These are phyloP conservation scores for Syngnathus floridae DNA, from an alignment of 2,113 vertebrate genomes.

Conservation along the genomic window DNA sequence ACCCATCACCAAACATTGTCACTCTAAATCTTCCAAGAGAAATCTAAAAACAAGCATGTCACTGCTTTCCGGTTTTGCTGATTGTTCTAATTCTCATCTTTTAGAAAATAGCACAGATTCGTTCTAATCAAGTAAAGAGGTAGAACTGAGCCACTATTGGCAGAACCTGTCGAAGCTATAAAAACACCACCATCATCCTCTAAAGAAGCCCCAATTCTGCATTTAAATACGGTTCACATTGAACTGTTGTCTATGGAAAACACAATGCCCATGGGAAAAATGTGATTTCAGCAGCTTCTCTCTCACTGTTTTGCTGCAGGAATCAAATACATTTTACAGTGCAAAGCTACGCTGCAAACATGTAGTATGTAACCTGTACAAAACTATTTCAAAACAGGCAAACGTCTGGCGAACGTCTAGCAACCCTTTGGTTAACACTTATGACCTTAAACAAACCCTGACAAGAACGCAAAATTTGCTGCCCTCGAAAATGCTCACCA, in stretches of 20 bases:
- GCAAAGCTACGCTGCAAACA: too few relatives aligned
- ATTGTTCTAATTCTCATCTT: conserved; percentile 28
- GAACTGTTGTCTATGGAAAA: conserved; percentile 1
- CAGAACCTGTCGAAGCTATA: conserved; percentile 16
- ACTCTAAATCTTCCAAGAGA: neutral
- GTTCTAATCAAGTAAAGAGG: conserved; percentile 9
- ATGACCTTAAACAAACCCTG: too few relatives aligned
- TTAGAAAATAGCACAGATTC: conserved; percentile 24
- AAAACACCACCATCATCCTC: conserved; percentile 15
- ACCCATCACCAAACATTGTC: neutral
- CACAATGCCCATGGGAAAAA: conserved; percentile 10
- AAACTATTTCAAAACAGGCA: too few relatives aligned
- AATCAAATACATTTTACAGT: too few relatives aligned
- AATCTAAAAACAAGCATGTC: neutral
- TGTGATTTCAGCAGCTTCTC: too few relatives aligned
- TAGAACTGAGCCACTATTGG: conserved; percentile 1
- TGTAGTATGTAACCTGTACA: too few relatives aligned
- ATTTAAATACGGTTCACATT: conserved; percentile 15
- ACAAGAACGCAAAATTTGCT: too few relatives aligned
- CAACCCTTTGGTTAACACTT: too few relatives aligned
- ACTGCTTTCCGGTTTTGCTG: neutral
- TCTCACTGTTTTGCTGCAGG: too few relatives aligned
- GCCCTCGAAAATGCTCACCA: too few relatives aligned
- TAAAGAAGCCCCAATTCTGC: conserved; percentile 4
- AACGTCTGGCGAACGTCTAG: too few relatives aligned